Evolutionary conservation across 2,797 vertebrate species (phyloP).

Genomic region (Xenopus petersii): DNA sequence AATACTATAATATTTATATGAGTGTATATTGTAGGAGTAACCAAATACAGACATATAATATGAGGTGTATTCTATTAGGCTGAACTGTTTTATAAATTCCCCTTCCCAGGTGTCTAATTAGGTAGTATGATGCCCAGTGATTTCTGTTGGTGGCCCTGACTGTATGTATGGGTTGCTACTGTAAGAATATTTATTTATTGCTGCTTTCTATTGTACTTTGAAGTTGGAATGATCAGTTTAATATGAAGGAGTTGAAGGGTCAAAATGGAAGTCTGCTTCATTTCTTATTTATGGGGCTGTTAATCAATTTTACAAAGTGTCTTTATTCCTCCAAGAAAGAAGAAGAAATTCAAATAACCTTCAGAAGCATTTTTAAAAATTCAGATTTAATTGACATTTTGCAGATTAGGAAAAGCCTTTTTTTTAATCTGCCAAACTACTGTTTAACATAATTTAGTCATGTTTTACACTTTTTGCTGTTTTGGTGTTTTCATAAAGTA

Average conservation of each 20-base stretch:
- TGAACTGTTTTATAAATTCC: too few species aligned
- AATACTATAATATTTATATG: too few species aligned
- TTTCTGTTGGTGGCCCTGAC: too few species aligned
- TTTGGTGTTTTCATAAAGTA: constrained; percentile 35
- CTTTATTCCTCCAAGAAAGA: not conserved
- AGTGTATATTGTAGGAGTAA: too few species aligned
- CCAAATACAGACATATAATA: too few species aligned
- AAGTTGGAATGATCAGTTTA: not conserved
- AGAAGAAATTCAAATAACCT: constrained; percentile 12
- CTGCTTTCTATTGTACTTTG: too few species aligned
- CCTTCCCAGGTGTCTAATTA: too few species aligned
- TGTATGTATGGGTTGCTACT: too few species aligned
- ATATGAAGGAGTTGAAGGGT: not conserved
- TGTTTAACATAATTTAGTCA: constrained; percentile 19
- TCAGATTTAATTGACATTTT: constrained; percentile 20
- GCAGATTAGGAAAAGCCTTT: not conserved
- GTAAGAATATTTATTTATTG: too few species aligned
- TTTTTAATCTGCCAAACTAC: constrained; percentile 1
- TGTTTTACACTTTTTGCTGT: constrained; percentile 36
- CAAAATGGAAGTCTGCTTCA: not conserved
- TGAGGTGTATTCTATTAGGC: too few species aligned
- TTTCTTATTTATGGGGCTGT: not conserved
- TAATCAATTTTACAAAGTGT: not conserved
- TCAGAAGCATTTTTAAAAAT: not conserved
- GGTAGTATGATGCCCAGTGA: too few species aligned